phyloP scores from a whole-genome alignment of 2,797 vertebrate genomes.

The Rhabdomys pumilio region DNA sequence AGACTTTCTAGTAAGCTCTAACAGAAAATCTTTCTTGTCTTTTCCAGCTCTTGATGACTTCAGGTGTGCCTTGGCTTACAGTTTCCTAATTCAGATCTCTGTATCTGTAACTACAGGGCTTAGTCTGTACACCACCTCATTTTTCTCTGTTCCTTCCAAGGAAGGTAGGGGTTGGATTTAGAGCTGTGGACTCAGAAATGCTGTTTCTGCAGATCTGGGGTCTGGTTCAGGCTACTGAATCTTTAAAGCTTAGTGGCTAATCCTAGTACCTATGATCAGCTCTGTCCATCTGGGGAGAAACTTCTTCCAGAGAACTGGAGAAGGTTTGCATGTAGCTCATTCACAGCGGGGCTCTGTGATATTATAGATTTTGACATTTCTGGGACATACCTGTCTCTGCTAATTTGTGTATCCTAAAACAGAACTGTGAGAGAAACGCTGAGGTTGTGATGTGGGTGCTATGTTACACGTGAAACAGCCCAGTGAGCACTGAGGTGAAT shows the following conservation, averaged over 20 bases:
- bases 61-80: background rate
- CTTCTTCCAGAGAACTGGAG: background rate
- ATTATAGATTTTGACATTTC: slow-evolving; percentile 84
- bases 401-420: slow-evolving; percentile 72
- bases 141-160: background rate
- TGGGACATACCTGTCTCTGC: slow-evolving; percentile 82
- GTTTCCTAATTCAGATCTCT: background rate
- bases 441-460: slow-evolving; percentile 34
- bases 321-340: slow-evolving; percentile 4
- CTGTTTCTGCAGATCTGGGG: background rate
- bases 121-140: background rate
- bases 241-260: background rate
- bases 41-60: background rate
- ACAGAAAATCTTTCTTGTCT: background rate
- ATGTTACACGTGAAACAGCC: background rate
- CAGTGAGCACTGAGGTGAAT: background rate
- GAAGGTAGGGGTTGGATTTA: background rate
- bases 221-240: background rate
- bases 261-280: background rate
- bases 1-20: background rate
- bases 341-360: slow-evolving; percentile 74
- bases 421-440: slow-evolving; percentile 76
- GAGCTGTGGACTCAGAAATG: background rate
- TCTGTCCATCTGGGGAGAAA: background rate
- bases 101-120: background rate